Conservation (phyloP, 1,140 invertebrate species). For the Aricia agestis region DNA sequence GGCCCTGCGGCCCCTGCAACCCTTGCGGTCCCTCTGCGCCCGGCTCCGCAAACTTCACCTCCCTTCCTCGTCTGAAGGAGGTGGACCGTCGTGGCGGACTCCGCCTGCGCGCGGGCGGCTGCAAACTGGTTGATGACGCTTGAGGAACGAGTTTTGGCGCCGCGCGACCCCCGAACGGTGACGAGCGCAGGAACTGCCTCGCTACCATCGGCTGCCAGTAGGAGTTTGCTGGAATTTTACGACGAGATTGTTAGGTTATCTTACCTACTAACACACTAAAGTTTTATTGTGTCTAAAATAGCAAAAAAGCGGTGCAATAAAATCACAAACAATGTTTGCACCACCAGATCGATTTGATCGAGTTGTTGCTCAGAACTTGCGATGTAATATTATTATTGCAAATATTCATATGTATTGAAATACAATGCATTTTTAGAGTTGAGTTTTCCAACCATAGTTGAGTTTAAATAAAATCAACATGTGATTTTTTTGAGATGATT, state of each 20-base stretch:
- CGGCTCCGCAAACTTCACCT: constrained; percentile 77
- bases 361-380: too few relatives aligned
- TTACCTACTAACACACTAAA: too few relatives aligned
- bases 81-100: constrained; percentile 54
- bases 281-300: too few relatives aligned
- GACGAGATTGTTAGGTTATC: not conserved
- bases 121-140: constrained; percentile 60
- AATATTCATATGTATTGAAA: too few relatives aligned
- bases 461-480: too few relatives aligned
- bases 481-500: too few relatives aligned
- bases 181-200: constrained; percentile 79
- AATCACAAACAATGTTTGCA: too few relatives aligned
- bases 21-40: constrained; percentile 25
- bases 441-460: too few relatives aligned
- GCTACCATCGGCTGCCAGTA: constrained; percentile 81
- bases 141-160: constrained; percentile 59
- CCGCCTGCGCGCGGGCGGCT: constrained; percentile 42
- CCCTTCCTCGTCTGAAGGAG: constrained; percentile 66
- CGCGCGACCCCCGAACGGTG: constrained; percentile 73
- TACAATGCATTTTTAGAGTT: too few relatives aligned
- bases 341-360: too few relatives aligned
- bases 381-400: too few relatives aligned
- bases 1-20: constrained; percentile 22
- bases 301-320: too few relatives aligned
- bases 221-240: constrained; percentile 47